Conservation (phyloP, 2,797 vertebrate species). For the Chelmon rostratus region DNA sequence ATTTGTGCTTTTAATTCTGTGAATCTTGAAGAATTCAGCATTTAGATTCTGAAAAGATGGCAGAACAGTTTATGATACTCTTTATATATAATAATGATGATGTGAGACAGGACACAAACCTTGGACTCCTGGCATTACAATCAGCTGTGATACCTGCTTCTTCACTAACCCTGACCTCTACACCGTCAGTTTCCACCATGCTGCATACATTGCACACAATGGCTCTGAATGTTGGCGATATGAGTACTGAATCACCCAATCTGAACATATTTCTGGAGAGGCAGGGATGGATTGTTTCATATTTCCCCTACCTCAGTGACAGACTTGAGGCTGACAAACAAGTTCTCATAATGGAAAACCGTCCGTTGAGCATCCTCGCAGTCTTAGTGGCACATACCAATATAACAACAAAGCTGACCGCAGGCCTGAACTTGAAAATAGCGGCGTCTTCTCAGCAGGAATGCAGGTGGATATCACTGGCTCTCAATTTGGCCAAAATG, state of each 20-base stretch:
- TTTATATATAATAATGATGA: too few relatives aligned
- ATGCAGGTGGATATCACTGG: slow-evolving; percentile 15
- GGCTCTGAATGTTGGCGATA: not conserved
- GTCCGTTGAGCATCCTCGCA: not conserved
- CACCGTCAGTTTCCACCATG: not conserved
- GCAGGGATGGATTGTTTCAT: not conserved
- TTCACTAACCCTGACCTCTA: not conserved
- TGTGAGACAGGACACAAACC: not conserved
- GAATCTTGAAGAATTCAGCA: not conserved
- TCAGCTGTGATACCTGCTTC: not conserved
- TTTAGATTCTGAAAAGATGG: too few relatives aligned
- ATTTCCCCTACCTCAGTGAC: not conserved
- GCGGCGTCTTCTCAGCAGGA: slow-evolving; percentile 13
- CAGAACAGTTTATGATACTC: not conserved
- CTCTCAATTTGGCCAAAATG: slow-evolving; percentile 13
- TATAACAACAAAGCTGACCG: slow-evolving; percentile 5
- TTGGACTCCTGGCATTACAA: not conserved
- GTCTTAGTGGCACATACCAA: slow-evolving; percentile 1
- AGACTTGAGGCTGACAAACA: slow-evolving; percentile 2
- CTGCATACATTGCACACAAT: not conserved
- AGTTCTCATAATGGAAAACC: slow-evolving; percentile 4
- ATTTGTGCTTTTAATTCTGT: not conserved
- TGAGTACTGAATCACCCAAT: not conserved
- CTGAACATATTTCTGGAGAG: not conserved
- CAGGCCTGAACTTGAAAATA: slow-evolving; percentile 18